Evolutionary conservation across 1,140 invertebrate species (phyloP).

Genomic region (Temnothorax curvispinosus): DNA sequence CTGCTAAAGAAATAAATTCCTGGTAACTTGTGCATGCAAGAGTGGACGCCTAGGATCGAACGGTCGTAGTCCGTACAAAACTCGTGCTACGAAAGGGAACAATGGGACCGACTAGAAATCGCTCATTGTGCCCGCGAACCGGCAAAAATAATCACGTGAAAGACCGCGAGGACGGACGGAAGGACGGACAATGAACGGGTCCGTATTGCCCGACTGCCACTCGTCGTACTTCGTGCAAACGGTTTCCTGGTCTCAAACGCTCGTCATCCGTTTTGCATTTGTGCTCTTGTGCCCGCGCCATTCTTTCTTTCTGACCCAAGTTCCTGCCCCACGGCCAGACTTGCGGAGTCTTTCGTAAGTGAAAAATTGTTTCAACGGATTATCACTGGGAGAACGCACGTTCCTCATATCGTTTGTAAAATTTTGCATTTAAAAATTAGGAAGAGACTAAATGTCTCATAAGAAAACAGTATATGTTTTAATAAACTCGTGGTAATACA

Average conservation of each 20-base stretch:
- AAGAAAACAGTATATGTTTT: neutral
- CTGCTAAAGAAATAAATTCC: slow-evolving; percentile 66
- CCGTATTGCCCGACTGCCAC: slow-evolving; percentile 75
- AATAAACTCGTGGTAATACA: neutral
- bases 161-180: slow-evolving; percentile 78
- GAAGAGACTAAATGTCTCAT: neutral
- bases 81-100: slow-evolving; percentile 77
- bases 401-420: neutral
- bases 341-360: slow-evolving; percentile 24
- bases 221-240: slow-evolving; percentile 74
- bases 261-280: slow-evolving; percentile 79
- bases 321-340: slow-evolving; percentile 49
- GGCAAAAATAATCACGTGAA: slow-evolving; percentile 81
- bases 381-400: slow-evolving; percentile 14
- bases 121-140: slow-evolving; percentile 80
- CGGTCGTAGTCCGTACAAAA: slow-evolving; percentile 69
- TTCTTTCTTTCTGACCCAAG: slow-evolving; percentile 59
- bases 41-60: slow-evolving; percentile 67
- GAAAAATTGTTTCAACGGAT: slow-evolving; percentile 57
- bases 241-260: slow-evolving; percentile 71
- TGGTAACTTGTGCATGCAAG: slow-evolving; percentile 59
- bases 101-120: slow-evolving; percentile 79
- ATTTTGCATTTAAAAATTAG: neutral
- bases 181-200: slow-evolving; percentile 78
- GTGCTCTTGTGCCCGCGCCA: slow-evolving; percentile 58